phyloP scores from a whole-genome alignment of 2,797 vertebrate species.

The Platalea minor region DNA sequence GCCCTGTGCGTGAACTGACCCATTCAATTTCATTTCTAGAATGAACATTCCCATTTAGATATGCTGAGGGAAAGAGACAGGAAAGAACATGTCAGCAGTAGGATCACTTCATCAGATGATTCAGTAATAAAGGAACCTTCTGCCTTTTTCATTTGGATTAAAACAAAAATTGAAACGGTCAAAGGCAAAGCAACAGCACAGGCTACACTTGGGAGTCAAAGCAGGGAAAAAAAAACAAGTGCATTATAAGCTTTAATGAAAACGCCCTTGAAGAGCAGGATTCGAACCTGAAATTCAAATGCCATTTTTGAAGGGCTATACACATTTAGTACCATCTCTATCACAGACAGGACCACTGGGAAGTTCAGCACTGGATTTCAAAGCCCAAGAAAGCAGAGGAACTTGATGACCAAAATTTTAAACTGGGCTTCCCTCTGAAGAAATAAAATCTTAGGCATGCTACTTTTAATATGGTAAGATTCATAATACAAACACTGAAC shows the following conservation, averaged over 20 bases:
- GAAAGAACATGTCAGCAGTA: neutral
- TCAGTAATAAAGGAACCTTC: neutral
- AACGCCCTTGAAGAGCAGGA: neutral
- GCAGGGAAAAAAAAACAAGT: neutral
- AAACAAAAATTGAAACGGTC: neutral
- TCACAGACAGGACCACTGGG: neutral
- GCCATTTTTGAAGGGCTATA: neutral
- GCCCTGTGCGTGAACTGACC: slow-evolving; percentile 8
- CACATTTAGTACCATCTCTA: neutral
- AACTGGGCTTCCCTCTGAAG: neutral
- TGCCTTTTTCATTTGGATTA: neutral
- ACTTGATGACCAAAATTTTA: neutral
- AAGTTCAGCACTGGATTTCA: neutral
- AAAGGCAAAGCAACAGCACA: neutral
- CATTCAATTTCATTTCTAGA: slow-evolving; percentile 17
- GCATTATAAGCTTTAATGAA: neutral
- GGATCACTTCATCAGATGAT: neutral
- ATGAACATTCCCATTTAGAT: neutral
- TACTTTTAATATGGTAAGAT: neutral
- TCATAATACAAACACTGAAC: neutral
- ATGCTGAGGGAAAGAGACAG: neutral
- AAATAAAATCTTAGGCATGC: neutral
- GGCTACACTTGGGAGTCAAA: neutral
- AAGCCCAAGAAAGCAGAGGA: neutral
- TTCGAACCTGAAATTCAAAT: neutral